phyloP scores from a whole-genome alignment of 2,113 vertebrate genomes.

The Microcebus murinus region DNA sequence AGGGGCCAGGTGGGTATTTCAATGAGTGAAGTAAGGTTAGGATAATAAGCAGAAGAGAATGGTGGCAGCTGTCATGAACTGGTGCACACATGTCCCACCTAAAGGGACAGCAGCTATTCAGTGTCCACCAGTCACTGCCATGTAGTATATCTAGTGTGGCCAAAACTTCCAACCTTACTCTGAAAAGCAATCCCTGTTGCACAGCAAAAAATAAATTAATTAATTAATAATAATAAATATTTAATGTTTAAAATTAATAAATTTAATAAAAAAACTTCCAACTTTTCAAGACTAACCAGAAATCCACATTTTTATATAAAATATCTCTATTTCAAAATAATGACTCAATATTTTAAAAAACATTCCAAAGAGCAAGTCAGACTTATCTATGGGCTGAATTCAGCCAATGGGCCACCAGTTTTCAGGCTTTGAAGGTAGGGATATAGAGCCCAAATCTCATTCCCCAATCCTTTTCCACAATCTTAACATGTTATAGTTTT shows the following conservation, averaged over 20 bases:
- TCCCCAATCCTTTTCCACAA: not conserved
- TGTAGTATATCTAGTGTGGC: not conserved
- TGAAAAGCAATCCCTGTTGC: too few relatives aligned
- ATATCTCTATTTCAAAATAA: slow-evolving; percentile 25
- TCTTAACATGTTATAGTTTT: not conserved
- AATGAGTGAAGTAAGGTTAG: not conserved
- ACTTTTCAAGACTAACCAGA: slow-evolving; percentile 41
- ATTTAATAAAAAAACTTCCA: not conserved
- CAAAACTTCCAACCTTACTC: not conserved
- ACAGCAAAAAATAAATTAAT: too few relatives aligned
- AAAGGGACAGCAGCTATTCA: not conserved
- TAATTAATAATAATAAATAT: too few relatives aligned
- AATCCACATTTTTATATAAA: slow-evolving; percentile 43
- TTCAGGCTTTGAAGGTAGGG: not conserved
- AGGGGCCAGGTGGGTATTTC: not conserved
- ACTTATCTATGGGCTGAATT: not conserved
- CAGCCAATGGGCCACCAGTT: not conserved
- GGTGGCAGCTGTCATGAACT: not conserved
- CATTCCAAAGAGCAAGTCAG: not conserved
- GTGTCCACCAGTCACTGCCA: not conserved
- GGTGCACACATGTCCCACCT: not conserved
- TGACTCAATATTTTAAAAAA: not conserved
- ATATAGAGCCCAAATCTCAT: not conserved
- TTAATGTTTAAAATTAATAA: too few relatives aligned
- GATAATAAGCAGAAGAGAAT: not conserved